Conservation (phyloP, 2,888 invertebrate genomes). For the Ditylenchus weischeri region DNA sequence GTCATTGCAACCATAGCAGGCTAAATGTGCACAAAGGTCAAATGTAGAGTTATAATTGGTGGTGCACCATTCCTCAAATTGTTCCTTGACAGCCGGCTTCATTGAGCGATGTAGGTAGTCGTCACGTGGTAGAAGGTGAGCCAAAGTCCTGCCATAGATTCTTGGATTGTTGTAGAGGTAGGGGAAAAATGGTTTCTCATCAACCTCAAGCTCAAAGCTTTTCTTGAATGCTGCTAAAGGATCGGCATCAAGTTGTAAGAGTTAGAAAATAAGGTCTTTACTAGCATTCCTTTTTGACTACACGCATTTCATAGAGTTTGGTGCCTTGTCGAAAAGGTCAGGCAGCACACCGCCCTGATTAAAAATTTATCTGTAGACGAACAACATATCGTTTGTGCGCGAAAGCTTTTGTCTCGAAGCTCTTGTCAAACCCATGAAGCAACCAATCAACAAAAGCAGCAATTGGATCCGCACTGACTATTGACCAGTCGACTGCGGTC, state of each 20-base stretch:
- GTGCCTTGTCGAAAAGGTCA: slow-evolving; percentile 8
- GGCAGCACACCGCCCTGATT: not conserved
- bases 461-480: slow-evolving; percentile 2
- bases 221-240: not conserved
- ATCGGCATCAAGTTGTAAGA: slow-evolving; percentile 9
- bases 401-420: slow-evolving; percentile 1
- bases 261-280: slow-evolving; percentile 4
- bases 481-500: no score
- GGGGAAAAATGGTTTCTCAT: slow-evolving; percentile 18
- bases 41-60: not conserved
- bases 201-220: slow-evolving; percentile 13
- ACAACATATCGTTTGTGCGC: slow-evolving; percentile 13
- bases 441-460: slow-evolving; percentile 18
- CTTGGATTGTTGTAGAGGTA: slow-evolving; percentile 11
- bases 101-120: slow-evolving; percentile 14
- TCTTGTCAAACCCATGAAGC: not conserved
- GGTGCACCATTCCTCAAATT: slow-evolving; percentile 17
- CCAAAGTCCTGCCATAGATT: slow-evolving; percentile 5
- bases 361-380: slow-evolving; percentile 5
- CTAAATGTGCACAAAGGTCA: not conserved
- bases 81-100: slow-evolving; percentile 1
- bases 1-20: slow-evolving; percentile 11
- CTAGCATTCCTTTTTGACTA: not conserved
- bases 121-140: not conserved
- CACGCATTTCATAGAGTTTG: slow-evolving; percentile 19